phyloP scores from a whole-genome alignment of 2,888 invertebrate genomes.

The Merodon equestris region DNA sequence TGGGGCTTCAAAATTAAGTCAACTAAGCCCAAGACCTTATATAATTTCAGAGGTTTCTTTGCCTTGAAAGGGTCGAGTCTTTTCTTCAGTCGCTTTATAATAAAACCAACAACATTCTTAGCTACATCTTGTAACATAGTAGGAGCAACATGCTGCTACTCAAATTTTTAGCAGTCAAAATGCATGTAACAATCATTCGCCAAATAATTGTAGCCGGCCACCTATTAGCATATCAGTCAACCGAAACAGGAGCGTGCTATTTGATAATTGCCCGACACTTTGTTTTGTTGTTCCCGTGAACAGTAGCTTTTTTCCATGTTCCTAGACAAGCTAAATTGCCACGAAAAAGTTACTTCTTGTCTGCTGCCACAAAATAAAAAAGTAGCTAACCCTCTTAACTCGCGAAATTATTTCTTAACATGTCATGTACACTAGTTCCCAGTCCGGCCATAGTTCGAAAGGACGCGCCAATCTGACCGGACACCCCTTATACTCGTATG shows the following conservation, averaged over 20 bases:
- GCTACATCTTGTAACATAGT: too few relatives aligned
- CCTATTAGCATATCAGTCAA: conserved; percentile 38
- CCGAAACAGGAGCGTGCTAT: conserved; percentile 37
- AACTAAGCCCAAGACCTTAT: too few relatives aligned
- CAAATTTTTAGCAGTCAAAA: too few relatives aligned
- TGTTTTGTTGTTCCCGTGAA: conserved; percentile 5
- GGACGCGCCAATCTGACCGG: conserved; percentile 5
- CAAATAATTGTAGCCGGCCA: conserved; percentile 27
- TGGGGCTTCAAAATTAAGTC: too few relatives aligned
- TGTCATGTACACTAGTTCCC: conserved; percentile 31
- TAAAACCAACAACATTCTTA: too few relatives aligned
- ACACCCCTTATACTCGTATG: too few relatives aligned
- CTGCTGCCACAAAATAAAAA: conserved; percentile 19
- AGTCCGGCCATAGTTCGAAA: background rate
- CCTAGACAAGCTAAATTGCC: conserved; percentile 11
- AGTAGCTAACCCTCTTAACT: conserved; percentile 25
- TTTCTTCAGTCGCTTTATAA: too few relatives aligned
- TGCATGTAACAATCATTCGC: too few relatives aligned
- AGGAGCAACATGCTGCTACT: too few relatives aligned
- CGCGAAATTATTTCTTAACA: conserved; percentile 45
- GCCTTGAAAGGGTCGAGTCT: too few relatives aligned
- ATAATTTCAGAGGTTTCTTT: too few relatives aligned
- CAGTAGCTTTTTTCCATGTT: background rate
- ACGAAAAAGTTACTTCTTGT: conserved; percentile 21
- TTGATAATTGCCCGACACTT: conserved; percentile 48